A percentile compares a stretch with the other conserved stretches of the same genome.
phyloP scores from a whole-genome alignment of 2,888 invertebrate species.

The Sympetrum striolatum region DNA sequence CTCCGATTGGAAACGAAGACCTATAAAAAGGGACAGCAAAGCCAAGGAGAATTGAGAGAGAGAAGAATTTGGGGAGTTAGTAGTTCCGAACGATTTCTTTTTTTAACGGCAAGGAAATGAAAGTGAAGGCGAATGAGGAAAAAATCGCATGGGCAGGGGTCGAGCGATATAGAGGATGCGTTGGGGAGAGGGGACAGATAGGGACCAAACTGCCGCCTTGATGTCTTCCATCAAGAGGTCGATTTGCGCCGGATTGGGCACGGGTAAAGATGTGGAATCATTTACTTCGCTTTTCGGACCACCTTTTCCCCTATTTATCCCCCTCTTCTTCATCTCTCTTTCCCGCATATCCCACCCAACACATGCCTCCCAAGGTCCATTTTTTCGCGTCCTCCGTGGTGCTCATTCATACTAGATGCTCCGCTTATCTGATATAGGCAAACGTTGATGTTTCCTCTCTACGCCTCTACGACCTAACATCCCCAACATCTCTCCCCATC shows the following conservation, averaged over 20 bases:
- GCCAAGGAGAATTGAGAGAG: background rate
- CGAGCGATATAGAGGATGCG: background rate
- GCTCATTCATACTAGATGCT: background rate
- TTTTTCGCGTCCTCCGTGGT: background rate
- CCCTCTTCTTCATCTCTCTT: background rate
- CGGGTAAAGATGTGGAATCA: conserved; percentile 4
- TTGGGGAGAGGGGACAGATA: background rate
- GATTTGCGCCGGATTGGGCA: conserved; percentile 32
- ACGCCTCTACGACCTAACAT: background rate
- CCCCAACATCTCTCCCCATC: no score
- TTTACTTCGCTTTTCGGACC: conserved; percentile 22
- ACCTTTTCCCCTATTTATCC: background rate
- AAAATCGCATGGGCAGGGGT: background rate
- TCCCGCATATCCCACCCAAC: background rate
- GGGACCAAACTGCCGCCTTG: background rate
- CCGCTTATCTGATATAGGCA: background rate
- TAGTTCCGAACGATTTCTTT: background rate
- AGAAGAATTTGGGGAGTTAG: background rate
- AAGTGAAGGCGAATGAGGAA: conserved; percentile 10
- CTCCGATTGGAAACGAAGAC: background rate
- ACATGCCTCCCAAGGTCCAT: background rate
- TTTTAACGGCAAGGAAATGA: conserved; percentile 28
- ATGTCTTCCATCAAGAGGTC: conserved; percentile 37
- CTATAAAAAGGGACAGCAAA: background rate
- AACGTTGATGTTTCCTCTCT: background rate